Conservation (phyloP, 2,888 invertebrate species). For the Pedicia rivosa region DNA sequence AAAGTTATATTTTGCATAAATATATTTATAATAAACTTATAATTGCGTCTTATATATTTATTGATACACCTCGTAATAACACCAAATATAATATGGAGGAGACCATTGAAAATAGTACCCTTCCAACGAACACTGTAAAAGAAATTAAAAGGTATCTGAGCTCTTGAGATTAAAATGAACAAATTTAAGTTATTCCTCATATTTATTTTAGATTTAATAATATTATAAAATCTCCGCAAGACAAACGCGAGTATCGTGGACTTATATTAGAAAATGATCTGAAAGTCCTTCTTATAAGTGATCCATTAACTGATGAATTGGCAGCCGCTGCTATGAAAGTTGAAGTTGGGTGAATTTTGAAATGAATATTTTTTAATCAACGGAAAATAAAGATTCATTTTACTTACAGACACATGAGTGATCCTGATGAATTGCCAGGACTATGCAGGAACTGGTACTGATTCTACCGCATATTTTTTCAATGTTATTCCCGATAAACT, state of each 20-base stretch:
- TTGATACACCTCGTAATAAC: no score
- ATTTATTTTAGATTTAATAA: conserved; percentile 41
- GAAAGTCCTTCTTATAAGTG: conserved; percentile 80
- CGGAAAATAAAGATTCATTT: no score
- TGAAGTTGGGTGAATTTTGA: conserved; percentile 69
- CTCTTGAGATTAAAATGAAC: no score
- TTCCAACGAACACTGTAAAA: no score
- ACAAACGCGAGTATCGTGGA: conserved; percentile 72
- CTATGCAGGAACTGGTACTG: conserved; percentile 82
- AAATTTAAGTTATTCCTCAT: no score
- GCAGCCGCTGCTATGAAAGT: conserved; percentile 88
- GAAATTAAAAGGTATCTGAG: no score
- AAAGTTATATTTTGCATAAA: no score
- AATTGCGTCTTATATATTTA: no score
- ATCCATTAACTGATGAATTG: conserved; percentile 80
- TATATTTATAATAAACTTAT: no score
- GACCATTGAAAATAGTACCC: no score
- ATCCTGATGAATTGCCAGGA: conserved; percentile 80
- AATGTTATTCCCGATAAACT: conserved; percentile 77
- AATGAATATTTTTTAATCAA: no score
- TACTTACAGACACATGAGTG: conserved; percentile 53
- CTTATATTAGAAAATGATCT: conserved; percentile 69
- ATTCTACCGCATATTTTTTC: conserved; percentile 90
- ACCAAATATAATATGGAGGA: no score
- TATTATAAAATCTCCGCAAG: conserved; percentile 69